Evolutionary conservation across 2,888 invertebrate species (phyloP), one percentile per base, ranked within the genome.

Genomic region (Euproctis similis): DNA sequence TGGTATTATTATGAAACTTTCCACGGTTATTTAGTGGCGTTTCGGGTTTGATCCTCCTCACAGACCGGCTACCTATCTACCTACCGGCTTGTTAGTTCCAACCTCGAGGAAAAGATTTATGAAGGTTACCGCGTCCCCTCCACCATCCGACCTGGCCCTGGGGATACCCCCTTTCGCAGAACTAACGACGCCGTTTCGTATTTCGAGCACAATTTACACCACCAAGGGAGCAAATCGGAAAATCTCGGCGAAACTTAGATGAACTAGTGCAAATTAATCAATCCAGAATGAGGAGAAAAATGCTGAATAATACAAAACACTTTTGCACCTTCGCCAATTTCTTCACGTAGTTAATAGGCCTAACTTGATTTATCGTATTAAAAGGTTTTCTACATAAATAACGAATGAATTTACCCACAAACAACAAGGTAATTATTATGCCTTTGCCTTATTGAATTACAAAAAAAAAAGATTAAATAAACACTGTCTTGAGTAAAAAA

Each of bases 171-270:
- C 62, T 61, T 50, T 56, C 62, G 67, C 66, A 64, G 64, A 81
- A 75, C 76, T 80, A 81, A 82, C 80, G 78, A 78, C 58, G 68
- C 68, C 74, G 73, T 68, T 70, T 77, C 74, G 72, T 70, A 76
- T 80, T 78, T 76, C 78, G 53, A 75, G 70, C 66, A 70, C 72
- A 77, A 81, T 78, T 82, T 81, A 80, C 77, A 72, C 74, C 63
- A 53, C 56, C 52, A 54, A 50, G 59, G 59, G 64, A 62, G 61
- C 53, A 50, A 61, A 64, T 56, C 60, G 66, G 62, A 69, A n/a
- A 72, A 72, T 71, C 70, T 69, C 70, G 36, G 65, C 42, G 56
- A 63, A 68, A 69, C 72, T 70, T 60, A 65, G 63, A 69, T 58
- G 64, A 67, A 58, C 58, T 53, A 59, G n/a, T n/a, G n/a, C 58